These are phyloP conservation scores for Lichenostomus cassidix DNA, from an alignment of 2,113 vertebrate species.

Conservation along the genomic window DNA sequence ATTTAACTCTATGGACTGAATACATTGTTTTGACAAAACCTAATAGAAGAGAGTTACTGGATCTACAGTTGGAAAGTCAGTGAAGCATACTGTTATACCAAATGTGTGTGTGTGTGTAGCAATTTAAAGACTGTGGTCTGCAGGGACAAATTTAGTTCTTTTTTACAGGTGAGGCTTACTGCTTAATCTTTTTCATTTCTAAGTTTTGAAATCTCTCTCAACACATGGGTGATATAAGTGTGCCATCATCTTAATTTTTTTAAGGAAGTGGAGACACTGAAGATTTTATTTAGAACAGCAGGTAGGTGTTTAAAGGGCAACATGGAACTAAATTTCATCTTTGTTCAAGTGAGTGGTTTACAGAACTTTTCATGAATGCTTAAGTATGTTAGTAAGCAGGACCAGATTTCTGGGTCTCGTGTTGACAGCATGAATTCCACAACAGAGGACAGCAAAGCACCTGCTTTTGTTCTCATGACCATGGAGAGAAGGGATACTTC, in stretches of 20 bases:
- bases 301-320: neutral
- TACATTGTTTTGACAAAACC: neutral
- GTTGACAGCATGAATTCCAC: neutral
- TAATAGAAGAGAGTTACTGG: neutral
- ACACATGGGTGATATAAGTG: neutral
- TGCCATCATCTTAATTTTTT: neutral
- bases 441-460: neutral
- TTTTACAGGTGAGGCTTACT: neutral
- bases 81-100: neutral
- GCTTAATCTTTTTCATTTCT: neutral
- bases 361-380: neutral
- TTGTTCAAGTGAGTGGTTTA: neutral
- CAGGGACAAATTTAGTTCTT: neutral
- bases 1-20: neutral
- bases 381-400: neutral
- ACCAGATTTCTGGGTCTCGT: neutral
- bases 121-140: neutral
- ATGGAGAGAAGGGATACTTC: neutral
- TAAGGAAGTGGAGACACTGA: neutral
- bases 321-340: neutral
- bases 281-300: neutral
- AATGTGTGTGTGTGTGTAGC: neutral
- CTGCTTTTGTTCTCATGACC: neutral
- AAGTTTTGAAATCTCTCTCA: neutral
- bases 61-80: neutral